phyloP scores from a whole-genome alignment of 92 coral and sea anemone genomes.

The Zoanthus sociatus region DNA sequence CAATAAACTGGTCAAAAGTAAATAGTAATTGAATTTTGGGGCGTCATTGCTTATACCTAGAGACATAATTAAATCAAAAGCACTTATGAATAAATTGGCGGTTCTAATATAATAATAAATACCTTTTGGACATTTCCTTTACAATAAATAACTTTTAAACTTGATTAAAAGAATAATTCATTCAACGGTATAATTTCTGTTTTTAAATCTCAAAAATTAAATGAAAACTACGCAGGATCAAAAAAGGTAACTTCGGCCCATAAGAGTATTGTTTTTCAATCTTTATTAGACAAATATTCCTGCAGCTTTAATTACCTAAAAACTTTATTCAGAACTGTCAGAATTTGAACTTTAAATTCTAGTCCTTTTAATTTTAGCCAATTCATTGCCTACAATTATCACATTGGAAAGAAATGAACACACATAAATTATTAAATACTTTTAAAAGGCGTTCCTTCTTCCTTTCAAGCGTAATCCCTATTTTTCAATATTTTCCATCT shows the following conservation, averaged over 20 bases:
- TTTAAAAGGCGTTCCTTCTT: too few relatives aligned
- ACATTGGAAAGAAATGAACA: too few relatives aligned
- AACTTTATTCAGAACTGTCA: slow-evolving; percentile 3
- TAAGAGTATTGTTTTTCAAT: neutral
- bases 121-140: neutral
- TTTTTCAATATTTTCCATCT: too few relatives aligned
- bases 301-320: slow-evolving; percentile 30
- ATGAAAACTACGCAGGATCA: neutral
- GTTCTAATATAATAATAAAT: neutral
- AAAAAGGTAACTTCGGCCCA: neutral
- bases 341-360: neutral
- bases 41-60: slow-evolving; percentile 2
- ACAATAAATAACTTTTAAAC: neutral
- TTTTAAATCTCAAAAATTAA: neutral
- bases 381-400: too few relatives aligned
- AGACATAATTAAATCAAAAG: slow-evolving; percentile 28
- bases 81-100: neutral
- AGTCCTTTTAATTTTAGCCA: too few relatives aligned
- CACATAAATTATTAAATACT: too few relatives aligned
- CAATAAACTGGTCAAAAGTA: neutral
- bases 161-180: slow-evolving; percentile 9
- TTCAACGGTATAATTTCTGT: neutral
- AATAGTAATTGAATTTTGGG: slow-evolving; percentile 21
- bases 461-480: too few relatives aligned
- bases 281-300: neutral